A percentile compares a stretch with the other conserved stretches of the same genome.
Evolutionary conservation across 2,888 invertebrate species (phyloP).

Genomic region (Brenthis hecate): DNA sequence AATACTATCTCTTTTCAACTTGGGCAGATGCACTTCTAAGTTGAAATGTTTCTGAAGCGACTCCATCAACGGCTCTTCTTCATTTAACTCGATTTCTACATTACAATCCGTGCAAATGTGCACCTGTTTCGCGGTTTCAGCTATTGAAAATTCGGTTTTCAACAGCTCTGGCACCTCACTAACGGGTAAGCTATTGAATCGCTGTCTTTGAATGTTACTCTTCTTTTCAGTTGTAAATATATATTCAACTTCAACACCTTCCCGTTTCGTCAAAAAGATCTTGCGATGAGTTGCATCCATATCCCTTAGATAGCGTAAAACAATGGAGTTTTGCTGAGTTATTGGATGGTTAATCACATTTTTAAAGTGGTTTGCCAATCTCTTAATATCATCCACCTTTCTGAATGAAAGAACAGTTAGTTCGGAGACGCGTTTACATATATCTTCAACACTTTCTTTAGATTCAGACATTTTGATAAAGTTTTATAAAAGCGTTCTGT

Average conservation of each 20-base stretch:
- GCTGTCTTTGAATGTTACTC: constrained; percentile 68
- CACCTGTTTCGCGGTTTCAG: constrained; percentile 67
- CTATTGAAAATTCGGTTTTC: constrained; percentile 63
- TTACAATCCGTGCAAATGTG: constrained; percentile 76
- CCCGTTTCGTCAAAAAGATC: constrained; percentile 65
- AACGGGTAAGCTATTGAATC: constrained; percentile 74
- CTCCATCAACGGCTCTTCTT: constrained; percentile 74
- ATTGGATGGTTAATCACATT: constrained; percentile 63
- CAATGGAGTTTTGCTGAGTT: constrained; percentile 55
- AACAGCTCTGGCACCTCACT: constrained; percentile 74
- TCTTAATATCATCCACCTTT: constrained; percentile 67
- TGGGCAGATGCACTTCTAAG: constrained; percentile 66
- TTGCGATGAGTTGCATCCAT: constrained; percentile 63
- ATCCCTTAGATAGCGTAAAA: constrained; percentile 60
- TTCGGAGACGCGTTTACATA: constrained; percentile 56
- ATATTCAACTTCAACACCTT: constrained; percentile 72
- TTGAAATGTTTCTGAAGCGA: constrained; percentile 73
- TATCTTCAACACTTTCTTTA: constrained; percentile 52
- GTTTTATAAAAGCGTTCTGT: constrained; percentile 34
- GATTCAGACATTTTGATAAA: constrained; percentile 44
- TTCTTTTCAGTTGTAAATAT: constrained; percentile 77
- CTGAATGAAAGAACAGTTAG: constrained; percentile 69
- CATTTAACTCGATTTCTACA: constrained; percentile 70
- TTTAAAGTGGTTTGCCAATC: constrained; percentile 65
- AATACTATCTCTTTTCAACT: constrained; percentile 70